Evolutionary conservation across 2,797 vertebrate species (phyloP), one percentile per base, ranked within the genome.

Genomic region (Poecilia picta): DNA sequence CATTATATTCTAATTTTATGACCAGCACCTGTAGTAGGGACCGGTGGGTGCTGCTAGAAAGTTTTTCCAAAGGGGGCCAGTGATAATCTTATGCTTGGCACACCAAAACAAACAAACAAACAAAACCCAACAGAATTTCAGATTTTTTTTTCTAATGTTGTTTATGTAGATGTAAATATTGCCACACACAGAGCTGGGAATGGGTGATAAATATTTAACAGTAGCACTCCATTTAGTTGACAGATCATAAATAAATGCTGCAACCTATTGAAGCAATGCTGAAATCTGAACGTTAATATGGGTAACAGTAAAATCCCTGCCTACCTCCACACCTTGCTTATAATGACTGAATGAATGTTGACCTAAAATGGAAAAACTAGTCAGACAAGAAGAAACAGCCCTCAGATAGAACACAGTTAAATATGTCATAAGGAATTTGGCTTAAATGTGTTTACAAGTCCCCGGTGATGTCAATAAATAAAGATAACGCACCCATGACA

Each of bases 361-460:
- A n/a, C 74, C 18, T 43, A 81, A 78, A 88, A 85, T 88, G 77
- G 89, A 84, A 43, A 55, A 89, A 93, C 90, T 68, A 78, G 90
- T 94, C 85, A 89, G 85, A 68, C 90, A 87, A 88, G 85, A 80
- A 68, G 72, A 59, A 71, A 2, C 1, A 31, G 15, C 46, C n/a
- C 12, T 46, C 16, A 15, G 0, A 28, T 5, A 41, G 1, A 1
- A 45, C 15, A 47, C 4, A 49, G 10, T 51, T 12, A 53, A 73
- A 39, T 1, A 28, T 16, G 1, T 3, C 25, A 25, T 18, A 5
- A 36, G 16, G 6, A 7, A 31, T 1, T 20, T 28, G 28, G 53
- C 20, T 59, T 59, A 41, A 23, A 33, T 2, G 28, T 31, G 8
- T 41, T 45, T 59, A 59, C 15, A 62, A 31, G 16, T 20, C 28